Conservation (phyloP, 2,113 vertebrate species). For the Phoxinus phoxinus region DNA sequence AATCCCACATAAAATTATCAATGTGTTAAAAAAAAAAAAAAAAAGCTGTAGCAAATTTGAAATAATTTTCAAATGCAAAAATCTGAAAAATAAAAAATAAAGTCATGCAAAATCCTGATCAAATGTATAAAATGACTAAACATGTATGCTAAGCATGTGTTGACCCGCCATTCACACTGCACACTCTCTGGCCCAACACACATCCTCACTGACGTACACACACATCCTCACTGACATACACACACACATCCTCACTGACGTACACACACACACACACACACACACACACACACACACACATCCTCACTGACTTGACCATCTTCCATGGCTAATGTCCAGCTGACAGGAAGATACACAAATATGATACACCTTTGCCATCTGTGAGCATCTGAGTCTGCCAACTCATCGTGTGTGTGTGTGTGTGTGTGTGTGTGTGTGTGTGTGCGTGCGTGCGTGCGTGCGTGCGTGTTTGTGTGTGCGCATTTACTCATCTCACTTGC, state of each 20-base stretch:
- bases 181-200: background rate
- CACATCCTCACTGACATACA: too few species aligned
- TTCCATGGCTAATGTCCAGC: conserved; percentile 39
- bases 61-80: background rate
- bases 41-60: background rate
- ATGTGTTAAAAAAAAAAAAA: background rate
- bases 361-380: conserved; percentile 48
- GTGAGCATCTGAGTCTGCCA: conserved; percentile 36
- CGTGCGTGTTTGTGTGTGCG: too few species aligned
- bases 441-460: too few species aligned
- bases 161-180: background rate
- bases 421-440: too few species aligned
- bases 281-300: background rate
- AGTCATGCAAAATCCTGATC: background rate
- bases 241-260: background rate
- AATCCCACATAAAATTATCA: background rate
- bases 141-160: background rate
- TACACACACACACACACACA: too few species aligned
- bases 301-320: background rate
- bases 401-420: background rate
- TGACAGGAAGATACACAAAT: conserved; percentile 44
- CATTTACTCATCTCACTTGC: too few species aligned
- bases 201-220: too few species aligned
- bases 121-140: background rate
- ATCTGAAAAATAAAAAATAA: background rate